Evolutionary conservation across 2,797 vertebrate species (phyloP), one percentile per base, ranked within the genome.

Genomic region (Pseudochromis fuscus): DNA sequence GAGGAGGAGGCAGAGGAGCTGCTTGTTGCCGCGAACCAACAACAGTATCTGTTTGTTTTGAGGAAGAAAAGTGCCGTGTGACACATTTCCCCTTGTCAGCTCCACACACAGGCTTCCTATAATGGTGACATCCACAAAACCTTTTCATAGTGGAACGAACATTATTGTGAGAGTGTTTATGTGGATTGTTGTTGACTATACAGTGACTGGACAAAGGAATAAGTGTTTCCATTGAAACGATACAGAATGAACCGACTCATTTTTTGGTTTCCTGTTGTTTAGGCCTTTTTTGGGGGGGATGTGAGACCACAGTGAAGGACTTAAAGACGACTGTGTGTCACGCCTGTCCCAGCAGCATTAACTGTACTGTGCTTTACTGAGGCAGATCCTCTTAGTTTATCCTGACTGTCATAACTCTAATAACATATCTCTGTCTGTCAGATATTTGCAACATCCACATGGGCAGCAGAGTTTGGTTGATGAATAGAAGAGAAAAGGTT

Each of bases 11-110:
- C 18, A 42, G 67, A 56, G n/a, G 38, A 67, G 71, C 76, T 55
- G 52, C 52, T 58, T 79, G 82, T 82, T 84, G 73, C 58, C 45
- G 2, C 63, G 68, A 71, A 77, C 30, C 55, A 72, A 31, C 56
- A 77, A 87, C 79, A 86, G 60, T 79, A 53, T 82, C 45, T 82
- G 72, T 90, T 90, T 92, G 84, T 89, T 85, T 88, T 78, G 45
- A 13, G n/a, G 61, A 63, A 72, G 67, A 85, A 76, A 70, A 61
- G 72, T 67, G 52, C 60, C 61, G 68, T 45, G 63, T 72, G 63
- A 76, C 86, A 72, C 69, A 9, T 55, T 77, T 80, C 28, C 49
- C 38, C 81, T 79, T 82, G 87, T 90, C 51, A 60, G 50, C 49
- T 71, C 21, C 55, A 25, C 37, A 81, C 37, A 80, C 12, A 28